Evolutionary conservation across 2,113 vertebrate species (phyloP), one percentile per base, ranked within the genome.

Genomic region (Tenrec ecaudatus): DNA sequence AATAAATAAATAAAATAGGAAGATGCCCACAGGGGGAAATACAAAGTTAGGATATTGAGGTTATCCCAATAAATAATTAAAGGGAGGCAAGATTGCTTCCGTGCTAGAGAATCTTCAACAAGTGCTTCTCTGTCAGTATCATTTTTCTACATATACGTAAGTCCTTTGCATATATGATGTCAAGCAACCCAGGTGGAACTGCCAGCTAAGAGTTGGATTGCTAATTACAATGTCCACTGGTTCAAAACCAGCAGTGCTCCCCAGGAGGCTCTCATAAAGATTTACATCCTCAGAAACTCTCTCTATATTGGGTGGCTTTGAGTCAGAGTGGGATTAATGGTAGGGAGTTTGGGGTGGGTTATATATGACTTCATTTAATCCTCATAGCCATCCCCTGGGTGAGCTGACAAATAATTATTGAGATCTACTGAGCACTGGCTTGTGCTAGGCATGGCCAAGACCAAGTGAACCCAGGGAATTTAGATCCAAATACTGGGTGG

Each of bases 41-140:
- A n/a, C 47, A 31, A 22, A 36, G 66, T 12, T 79, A 80, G 31
- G 22, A 58, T 64, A 75, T 0, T 90, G 19, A 25, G n/a, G 22
- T 53, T 73, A 36, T 78, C 10, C 87, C 62, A 94, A 69, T 22
- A 87, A 92, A 97, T 36, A 68, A 95, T 62, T 77, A 92, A 3
- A 69, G 1, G 36, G 73, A 58, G 16, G 16, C 27, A 94, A 73
- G 58, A 78, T 62, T 94, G 90, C 88, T 58, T 92, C 90, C 40
- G 58, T 73, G 33, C 98, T 98, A 99, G 15, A 98, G 94, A 96
- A 99, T 98, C 76, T 96, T 22, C 98, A 96, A 99, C 96, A 1
- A 99, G 98, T 0, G 98, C 97, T 81, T 99, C 98, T 66, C 96
- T 96, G 97, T 99, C 99, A 36, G 92, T 78, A 82, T 99, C 98